Conservation (phyloP, 2,888 invertebrate species). For the Meliscaeva auricollis region DNA sequence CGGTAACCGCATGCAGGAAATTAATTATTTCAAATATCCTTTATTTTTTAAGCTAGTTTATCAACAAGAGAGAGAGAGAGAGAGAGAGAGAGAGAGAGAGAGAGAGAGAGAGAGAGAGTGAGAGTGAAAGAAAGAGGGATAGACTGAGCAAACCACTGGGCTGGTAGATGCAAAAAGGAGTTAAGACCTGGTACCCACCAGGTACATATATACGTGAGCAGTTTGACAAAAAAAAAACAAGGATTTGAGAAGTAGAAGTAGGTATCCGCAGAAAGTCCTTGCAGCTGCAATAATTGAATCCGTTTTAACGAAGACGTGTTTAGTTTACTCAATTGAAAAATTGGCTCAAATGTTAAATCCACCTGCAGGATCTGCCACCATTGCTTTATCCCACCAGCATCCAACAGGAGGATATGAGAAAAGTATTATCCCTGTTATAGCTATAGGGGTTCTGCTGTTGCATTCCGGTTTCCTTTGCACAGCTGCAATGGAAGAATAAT, state of each 20-base stretch:
- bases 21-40: constrained; percentile 62
- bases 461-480: not conserved
- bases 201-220: too few relatives aligned
- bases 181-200: not conserved
- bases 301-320: constrained; percentile 62
- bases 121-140: not conserved
- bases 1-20: constrained; percentile 58
- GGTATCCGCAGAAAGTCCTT: constrained; percentile 42
- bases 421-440: constrained; percentile 40
- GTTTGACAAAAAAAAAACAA: not conserved
- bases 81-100: not conserved
- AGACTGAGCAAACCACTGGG: not conserved
- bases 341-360: constrained; percentile 61
- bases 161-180: not conserved
- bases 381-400: not conserved
- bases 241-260: constrained; percentile 5
- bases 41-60: constrained; percentile 24
- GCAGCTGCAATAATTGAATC: constrained; percentile 65
- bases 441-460: not conserved
- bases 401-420: constrained; percentile 52
- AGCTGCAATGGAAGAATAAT: constrained; percentile 25
- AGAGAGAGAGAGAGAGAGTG: not conserved
- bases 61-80: not conserved
- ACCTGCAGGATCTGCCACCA: constrained; percentile 53
- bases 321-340: constrained; percentile 61